A percentile compares a stretch with the other conserved stretches of the same genome.
Evolutionary conservation across 2,888 invertebrate species (phyloP).

Genomic region (Bibio marci): DNA sequence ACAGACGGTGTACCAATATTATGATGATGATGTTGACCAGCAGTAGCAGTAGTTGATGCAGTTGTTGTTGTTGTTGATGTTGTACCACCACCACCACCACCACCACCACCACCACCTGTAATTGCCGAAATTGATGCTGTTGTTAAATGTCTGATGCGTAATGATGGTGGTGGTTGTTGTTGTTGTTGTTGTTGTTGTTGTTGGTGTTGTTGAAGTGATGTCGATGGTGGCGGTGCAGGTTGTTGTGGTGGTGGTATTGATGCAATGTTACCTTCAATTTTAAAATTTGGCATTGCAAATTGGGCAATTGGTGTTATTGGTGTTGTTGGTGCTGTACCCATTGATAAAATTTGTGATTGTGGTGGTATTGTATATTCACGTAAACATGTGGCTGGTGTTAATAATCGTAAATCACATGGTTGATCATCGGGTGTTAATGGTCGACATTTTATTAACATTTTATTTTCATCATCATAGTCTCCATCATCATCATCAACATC

Average conservation of each 20-base stretch:
- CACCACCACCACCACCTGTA: no score
- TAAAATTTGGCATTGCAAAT: no score
- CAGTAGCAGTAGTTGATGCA: neutral
- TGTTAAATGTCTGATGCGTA: neutral
- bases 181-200: no score
- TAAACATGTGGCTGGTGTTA: constrained; percentile 16
- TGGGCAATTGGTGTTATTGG: neutral
- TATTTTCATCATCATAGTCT: neutral
- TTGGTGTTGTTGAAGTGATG: no score
- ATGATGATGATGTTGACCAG: constrained; percentile 10
- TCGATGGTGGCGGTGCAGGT: no score
- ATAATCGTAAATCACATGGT: constrained; percentile 26
- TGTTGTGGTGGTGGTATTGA: no score
- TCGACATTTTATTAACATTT: neutral
- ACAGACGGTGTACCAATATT: constrained; percentile 4
- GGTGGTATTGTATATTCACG: constrained; percentile 14
- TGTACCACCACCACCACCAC: no score
- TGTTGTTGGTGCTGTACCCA: neutral
- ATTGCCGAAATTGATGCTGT: neutral
- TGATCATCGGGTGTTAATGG: constrained; percentile 15
- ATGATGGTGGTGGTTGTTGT: no score
- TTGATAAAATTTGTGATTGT: neutral
- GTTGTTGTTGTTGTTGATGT: neutral
- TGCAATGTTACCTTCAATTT: no score
- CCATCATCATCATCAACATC: constrained; percentile 14